Base-by-base conservation (phyloP, 2,113 vertebrate species). In the Cryptomyrus ogoouensis region DNA sequence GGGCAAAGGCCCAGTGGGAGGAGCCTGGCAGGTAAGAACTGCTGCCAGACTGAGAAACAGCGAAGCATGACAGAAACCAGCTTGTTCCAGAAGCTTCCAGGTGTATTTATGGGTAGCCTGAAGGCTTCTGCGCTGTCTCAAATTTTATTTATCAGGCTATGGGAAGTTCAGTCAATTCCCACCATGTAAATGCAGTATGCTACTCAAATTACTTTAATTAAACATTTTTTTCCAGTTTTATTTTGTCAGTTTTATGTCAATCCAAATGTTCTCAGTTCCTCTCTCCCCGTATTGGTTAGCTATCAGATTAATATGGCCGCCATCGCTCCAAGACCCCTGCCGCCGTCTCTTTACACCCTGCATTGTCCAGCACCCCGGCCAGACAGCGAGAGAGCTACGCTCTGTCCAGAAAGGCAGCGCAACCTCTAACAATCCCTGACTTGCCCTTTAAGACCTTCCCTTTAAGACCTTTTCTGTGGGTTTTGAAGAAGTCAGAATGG, bases 11-110 rank as follows among this genome's bases (percentile, higher is more conserved):
- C 91, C 92, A 15, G 95, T 96, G 0, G 97, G 97, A 86, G 97
- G 97, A 0, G 96, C 96, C 90, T 97, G 97, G 97, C 96, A 97
- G 1, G 96, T 97, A 91, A 84, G 96, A 94, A 27, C 77, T 31
- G 2, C 52, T 56, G 50, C 44, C 62, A 27, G 62, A 77, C 24
- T 21, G 42, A 42, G 77, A 13, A 7, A 83, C 35, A 9, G 13
- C 2, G 19, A 83, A 24, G 44, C 83, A 47, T 12, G 42, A n/a
- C 21, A 84, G 21, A 49, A 24, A 2, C 21, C 83, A 47, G 44
- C 83, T 84, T 12, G 21, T 84, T 42, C 19, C 19, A 42, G 19
- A 31, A 70, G 27, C 27, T 83, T 83, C 19, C 17, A 83, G 7
- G 12, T 42, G 42, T 42, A 44, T 83, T 39, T 83, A 83, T 39